Conservation (phyloP, 2,113 vertebrate genomes). For the Corythornis cristatus region DNA sequence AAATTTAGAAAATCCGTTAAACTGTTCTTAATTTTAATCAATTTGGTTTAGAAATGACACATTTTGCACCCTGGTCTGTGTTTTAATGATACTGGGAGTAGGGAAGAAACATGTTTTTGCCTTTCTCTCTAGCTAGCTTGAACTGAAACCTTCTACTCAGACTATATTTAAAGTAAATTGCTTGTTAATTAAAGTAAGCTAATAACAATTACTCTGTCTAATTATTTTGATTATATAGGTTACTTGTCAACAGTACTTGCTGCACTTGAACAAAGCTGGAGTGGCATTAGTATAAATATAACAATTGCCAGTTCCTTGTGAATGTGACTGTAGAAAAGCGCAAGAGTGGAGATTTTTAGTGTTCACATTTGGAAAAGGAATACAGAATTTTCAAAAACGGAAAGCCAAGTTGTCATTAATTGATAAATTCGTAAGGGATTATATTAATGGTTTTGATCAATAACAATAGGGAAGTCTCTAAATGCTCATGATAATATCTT, state of each 20-base stretch:
- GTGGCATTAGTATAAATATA: background rate
- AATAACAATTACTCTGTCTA: background rate
- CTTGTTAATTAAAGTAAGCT: background rate
- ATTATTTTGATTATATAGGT: slow-evolving; percentile 31
- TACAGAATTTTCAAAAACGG: background rate
- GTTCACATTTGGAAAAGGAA: background rate
- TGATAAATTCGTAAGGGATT: accelerated
- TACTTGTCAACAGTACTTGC: background rate
- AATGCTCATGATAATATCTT: background rate
- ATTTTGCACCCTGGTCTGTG: background rate
- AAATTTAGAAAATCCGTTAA: background rate
- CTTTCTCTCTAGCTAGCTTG: background rate
- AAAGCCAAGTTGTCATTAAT: background rate
- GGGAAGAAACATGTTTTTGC: background rate
- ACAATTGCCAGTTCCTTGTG: background rate
- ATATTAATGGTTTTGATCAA: background rate
- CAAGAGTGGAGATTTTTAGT: background rate
- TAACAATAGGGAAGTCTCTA: background rate
- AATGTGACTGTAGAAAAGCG: background rate
- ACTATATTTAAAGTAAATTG: background rate
- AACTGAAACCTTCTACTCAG: background rate
- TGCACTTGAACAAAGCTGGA: background rate
- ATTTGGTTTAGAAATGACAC: background rate
- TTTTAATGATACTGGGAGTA: background rate
- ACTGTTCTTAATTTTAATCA: background rate